Evolutionary conservation across 2,113 vertebrate species (phyloP).

Genomic region (Nothoprocta pentlandii): DNA sequence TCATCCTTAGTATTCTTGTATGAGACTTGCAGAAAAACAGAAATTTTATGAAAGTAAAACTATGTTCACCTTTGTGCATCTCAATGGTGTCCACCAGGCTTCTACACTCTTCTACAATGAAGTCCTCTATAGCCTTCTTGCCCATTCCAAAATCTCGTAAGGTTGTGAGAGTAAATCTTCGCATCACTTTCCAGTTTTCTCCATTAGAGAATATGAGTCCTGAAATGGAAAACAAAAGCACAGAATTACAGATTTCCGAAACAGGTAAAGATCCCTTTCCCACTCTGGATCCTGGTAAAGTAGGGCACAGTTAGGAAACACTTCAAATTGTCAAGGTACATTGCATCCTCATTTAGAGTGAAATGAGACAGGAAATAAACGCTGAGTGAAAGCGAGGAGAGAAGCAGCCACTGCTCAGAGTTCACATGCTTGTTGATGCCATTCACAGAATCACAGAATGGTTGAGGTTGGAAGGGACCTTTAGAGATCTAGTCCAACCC

Average conservation of each 20-base stretch:
- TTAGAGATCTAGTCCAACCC: no score
- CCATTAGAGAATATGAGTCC: conserved; percentile 59
- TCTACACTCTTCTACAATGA: conserved; percentile 37
- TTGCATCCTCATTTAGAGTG: background rate
- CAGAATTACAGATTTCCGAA: background rate
- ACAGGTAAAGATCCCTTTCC: background rate
- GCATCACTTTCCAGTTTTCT: conserved; percentile 65
- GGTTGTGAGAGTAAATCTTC: conserved; percentile 63
- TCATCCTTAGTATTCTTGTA: background rate
- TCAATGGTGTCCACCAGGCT: conserved; percentile 32
- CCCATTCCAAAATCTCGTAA: conserved; percentile 68
- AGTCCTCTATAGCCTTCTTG: conserved; percentile 53
- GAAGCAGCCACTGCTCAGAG: background rate
- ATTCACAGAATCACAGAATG: no score
- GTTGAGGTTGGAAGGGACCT: no score
- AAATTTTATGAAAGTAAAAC: background rate
- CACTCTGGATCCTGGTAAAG: background rate
- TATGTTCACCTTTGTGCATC: conserved; percentile 25
- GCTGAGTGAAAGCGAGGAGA: background rate
- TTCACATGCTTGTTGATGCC: background rate
- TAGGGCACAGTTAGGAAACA: background rate
- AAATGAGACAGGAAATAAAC: background rate
- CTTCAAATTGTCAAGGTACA: background rate
- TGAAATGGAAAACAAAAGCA: background rate
- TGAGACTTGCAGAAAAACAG: background rate